Evolutionary conservation across 1,140 invertebrate species (phyloP).

Genomic region (Eriocheir sinensis): DNA sequence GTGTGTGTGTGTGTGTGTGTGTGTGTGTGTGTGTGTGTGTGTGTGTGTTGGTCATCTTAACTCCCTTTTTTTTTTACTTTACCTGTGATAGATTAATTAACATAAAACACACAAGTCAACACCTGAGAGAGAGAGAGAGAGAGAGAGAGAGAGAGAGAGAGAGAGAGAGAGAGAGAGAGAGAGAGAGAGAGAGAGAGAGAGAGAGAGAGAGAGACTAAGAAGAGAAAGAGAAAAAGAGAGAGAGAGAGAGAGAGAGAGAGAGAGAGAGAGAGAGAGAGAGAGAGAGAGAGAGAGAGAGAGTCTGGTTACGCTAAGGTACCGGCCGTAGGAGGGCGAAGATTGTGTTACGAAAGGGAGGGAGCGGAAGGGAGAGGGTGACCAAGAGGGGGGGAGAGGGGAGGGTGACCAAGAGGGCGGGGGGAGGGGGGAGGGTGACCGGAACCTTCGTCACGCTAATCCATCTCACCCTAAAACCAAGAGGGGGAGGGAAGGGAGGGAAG

Average conservation of each 20-base stretch:
- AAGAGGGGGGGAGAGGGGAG: slow-evolving; percentile 46
- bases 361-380: neutral
- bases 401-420: neutral
- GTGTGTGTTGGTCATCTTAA: neutral
- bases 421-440: neutral
- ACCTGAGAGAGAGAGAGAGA: slow-evolving; percentile 44
- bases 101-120: too few species aligned
- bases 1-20: slow-evolving; percentile 38
- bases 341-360: slow-evolving; percentile 34
- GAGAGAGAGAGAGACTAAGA: neutral
- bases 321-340: neutral
- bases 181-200: slow-evolving; percentile 46
- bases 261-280: neutral
- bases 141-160: slow-evolving; percentile 55
- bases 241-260: neutral
- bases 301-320: slow-evolving; percentile 18
- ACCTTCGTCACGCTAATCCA: slow-evolving; percentile 23
- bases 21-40: slow-evolving; percentile 51
- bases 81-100: slow-evolving; percentile 6
- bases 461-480: neutral
- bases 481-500: neutral
- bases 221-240: neutral
- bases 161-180: slow-evolving; percentile 55
- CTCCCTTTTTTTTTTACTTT: neutral
- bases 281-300: slow-evolving; percentile 28